A percentile compares a stretch with the other conserved stretches of the same genome.
Conservation (phyloP, 2,888 invertebrate genomes). For the Piscicola geometra region DNA sequence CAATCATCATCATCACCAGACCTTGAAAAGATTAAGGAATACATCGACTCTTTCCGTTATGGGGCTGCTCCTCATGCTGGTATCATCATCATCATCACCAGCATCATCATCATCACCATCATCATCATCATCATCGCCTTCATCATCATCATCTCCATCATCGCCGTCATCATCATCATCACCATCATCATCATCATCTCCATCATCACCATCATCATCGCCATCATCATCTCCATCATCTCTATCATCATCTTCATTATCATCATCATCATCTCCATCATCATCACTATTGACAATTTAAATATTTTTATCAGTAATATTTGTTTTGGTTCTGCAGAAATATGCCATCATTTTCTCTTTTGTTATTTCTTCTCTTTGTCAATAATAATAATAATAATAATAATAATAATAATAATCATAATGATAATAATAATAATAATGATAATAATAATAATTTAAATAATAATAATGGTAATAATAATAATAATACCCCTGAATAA, state of each 20-base stretch:
- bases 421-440: too few species aligned
- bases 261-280: slow-evolving; percentile 10
- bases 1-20: slow-evolving; percentile 61
- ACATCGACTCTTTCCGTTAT: slow-evolving; percentile 92
- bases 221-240: slow-evolving; percentile 13
- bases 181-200: slow-evolving; percentile 10
- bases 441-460: too few species aligned
- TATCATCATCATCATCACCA: slow-evolving; percentile 20
- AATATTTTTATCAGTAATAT: too few species aligned
- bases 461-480: too few species aligned
- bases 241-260: slow-evolving; percentile 14
- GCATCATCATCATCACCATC: slow-evolving; percentile 17
- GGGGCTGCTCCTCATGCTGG: slow-evolving; percentile 94
- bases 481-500: too few species aligned
- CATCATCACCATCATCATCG: slow-evolving; percentile 17
- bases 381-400: too few species aligned
- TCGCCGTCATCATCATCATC: slow-evolving; percentile 20
- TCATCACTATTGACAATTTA: background rate
- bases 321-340: too few species aligned
- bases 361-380: too few species aligned
- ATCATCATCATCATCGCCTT: slow-evolving; percentile 13
- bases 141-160: slow-evolving; percentile 18
- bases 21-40: slow-evolving; percentile 81
- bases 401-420: too few species aligned
- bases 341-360: too few species aligned